Conservation (phyloP, 2,113 vertebrate genomes). For the Plecotus auritus region DNA sequence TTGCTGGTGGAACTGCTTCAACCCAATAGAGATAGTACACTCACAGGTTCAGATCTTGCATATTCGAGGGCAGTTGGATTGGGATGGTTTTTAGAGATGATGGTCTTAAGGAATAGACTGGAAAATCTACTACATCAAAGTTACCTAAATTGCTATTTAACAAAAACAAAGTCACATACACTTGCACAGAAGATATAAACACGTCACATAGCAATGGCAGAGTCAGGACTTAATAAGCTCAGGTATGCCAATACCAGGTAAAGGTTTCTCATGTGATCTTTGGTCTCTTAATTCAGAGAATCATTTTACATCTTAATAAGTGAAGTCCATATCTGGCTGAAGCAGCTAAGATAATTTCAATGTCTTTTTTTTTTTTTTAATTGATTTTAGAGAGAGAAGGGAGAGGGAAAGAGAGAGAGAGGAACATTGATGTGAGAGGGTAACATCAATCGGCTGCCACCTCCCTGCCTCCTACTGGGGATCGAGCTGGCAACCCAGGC, state of each 20-base stretch:
- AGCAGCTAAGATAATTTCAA: background rate
- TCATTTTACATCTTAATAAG: background rate
- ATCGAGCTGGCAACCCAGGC: too few species aligned
- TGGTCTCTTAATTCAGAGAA: background rate
- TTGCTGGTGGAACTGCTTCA: background rate
- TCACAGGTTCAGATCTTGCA: background rate
- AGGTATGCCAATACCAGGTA: background rate
- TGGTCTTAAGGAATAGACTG: background rate
- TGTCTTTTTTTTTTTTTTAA: background rate
- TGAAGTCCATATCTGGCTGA: background rate
- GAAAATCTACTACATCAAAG: background rate
- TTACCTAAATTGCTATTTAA: background rate
- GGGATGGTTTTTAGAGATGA: background rate
- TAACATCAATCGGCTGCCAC: background rate
- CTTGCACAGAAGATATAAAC: background rate
- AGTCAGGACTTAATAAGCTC: background rate
- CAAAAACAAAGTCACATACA: background rate
- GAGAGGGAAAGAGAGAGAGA: background rate
- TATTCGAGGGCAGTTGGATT: background rate
- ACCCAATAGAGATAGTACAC: background rate
- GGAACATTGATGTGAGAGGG: background rate
- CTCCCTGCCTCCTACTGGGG: too few species aligned
- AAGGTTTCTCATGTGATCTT: background rate
- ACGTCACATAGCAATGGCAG: background rate
- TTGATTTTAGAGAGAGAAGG: background rate